Percentiles rank a stretch among this genome's conserved stretches.
These are phyloP conservation scores for Thalassophryne amazonica DNA, from an alignment of 2,797 vertebrate genomes.

Conservation along the genomic window DNA sequence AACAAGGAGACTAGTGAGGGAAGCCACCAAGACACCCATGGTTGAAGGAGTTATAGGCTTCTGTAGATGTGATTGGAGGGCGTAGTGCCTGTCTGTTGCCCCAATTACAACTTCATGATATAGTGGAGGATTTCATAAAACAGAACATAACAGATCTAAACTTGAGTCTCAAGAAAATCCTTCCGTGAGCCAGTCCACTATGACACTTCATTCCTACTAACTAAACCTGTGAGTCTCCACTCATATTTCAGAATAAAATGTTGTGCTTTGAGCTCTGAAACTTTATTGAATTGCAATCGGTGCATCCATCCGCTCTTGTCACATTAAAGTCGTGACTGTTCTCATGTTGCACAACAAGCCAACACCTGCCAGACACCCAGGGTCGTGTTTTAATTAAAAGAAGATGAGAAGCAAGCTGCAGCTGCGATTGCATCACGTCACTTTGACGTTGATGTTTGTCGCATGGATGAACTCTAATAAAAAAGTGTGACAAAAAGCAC, in stretches of 20 bases:
- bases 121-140: too few species aligned
- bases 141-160: too few species aligned
- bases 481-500: conserved; percentile 18
- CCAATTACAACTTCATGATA: too few species aligned
- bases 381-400: conserved; percentile 54
- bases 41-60: too few species aligned
- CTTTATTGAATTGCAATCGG: conserved; percentile 46
- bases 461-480: conserved; percentile 28
- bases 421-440: conserved; percentile 37
- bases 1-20: too few species aligned
- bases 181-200: too few species aligned
- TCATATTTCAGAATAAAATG: conserved; percentile 33
- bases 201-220: conserved; percentile 35
- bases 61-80: too few species aligned
- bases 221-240: conserved; percentile 19
- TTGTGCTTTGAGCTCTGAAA: conserved; percentile 48
- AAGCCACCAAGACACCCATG: too few species aligned
- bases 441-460: conserved; percentile 9
- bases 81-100: too few species aligned
- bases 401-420: conserved; percentile 50
- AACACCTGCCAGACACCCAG: conserved; percentile 53
- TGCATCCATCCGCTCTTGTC: conserved; percentile 21
- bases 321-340: conserved; percentile 21
- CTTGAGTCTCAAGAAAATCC: too few species aligned
- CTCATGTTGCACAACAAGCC: conserved; percentile 51